Conservation (phyloP, 2,113 vertebrate genomes). For the Lamprotornis superbus region DNA sequence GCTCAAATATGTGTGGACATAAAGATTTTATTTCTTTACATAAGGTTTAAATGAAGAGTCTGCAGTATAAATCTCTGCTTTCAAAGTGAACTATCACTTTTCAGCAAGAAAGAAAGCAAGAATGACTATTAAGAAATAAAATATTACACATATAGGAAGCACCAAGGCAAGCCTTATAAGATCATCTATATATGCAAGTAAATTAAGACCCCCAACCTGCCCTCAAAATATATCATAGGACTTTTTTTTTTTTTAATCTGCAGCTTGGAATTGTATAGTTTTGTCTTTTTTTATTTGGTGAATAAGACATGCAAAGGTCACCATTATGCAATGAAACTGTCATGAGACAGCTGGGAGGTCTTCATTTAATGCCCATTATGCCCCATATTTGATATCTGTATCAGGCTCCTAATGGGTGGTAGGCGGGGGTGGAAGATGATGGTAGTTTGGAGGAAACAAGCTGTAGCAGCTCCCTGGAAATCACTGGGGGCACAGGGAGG, state of each 20-base stretch:
- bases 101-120: conserved; percentile 41
- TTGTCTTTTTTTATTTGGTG: not conserved
- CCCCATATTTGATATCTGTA: conserved; percentile 8
- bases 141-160: not conserved
- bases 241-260: not conserved
- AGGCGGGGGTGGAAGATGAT: not conserved
- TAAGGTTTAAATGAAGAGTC: conserved; percentile 68
- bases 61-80: conserved; percentile 47
- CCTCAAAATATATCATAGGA: not conserved
- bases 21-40: conserved; percentile 72
- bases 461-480: conserved; percentile 9
- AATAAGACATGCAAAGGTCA: not conserved
- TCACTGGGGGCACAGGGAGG: not conserved
- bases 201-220: not conserved
- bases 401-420: conserved; percentile 11
- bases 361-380: conserved; percentile 46
- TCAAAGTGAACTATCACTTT: conserved; percentile 58
- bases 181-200: not conserved
- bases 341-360: conserved; percentile 52
- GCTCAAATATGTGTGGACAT: conserved; percentile 62
- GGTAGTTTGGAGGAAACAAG: not conserved
- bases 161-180: not conserved
- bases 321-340: conserved; percentile 45
- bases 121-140: conserved; percentile 34
- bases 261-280: not conserved